A percentile compares a stretch with the other conserved stretches of the same genome.
Evolutionary conservation across 23 tunicate species (phyloP).

Genomic region (Styela plicata): DNA sequence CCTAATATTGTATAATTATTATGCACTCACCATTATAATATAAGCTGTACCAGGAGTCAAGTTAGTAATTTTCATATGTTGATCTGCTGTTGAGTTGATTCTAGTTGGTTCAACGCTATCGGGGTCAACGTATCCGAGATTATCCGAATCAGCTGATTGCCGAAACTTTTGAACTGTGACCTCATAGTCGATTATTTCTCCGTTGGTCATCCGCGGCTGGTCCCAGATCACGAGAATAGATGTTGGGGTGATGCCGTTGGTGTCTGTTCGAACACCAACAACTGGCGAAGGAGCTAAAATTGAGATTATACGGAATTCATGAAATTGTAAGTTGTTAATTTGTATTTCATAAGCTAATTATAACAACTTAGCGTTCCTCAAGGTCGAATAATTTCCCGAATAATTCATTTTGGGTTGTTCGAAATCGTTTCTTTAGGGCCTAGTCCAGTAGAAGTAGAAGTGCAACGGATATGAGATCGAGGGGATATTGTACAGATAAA

Average conservation of each 20-base stretch:
- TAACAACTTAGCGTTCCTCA: no score
- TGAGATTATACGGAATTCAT: not conserved
- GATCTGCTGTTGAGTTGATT: conserved; percentile 10
- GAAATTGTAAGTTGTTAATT: no score
- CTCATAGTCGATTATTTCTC: conserved; percentile 54
- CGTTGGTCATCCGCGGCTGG: conserved; percentile 42
- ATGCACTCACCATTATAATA: conserved; percentile 18
- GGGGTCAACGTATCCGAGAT: conserved; percentile 9
- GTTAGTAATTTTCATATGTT: conserved; percentile 9
- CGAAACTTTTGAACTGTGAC: conserved; percentile 20
- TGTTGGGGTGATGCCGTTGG: conserved; percentile 12
- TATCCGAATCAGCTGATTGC: not conserved
- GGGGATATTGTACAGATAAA: no score
- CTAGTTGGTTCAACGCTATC: not conserved
- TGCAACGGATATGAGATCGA: no score
- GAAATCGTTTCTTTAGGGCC: no score
- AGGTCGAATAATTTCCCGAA: no score
- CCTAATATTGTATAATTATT: no score
- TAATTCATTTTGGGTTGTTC: no score
- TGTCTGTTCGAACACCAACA: conserved; percentile 32
- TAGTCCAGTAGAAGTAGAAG: no score
- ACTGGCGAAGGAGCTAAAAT: conserved; percentile 70
- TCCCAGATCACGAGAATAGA: conserved; percentile 49
- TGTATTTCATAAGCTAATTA: no score
- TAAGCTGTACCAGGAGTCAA: conserved; percentile 17